Evolutionary conservation across 2,113 vertebrate genomes (phyloP).

Genomic region (Polyodon spathula): DNA sequence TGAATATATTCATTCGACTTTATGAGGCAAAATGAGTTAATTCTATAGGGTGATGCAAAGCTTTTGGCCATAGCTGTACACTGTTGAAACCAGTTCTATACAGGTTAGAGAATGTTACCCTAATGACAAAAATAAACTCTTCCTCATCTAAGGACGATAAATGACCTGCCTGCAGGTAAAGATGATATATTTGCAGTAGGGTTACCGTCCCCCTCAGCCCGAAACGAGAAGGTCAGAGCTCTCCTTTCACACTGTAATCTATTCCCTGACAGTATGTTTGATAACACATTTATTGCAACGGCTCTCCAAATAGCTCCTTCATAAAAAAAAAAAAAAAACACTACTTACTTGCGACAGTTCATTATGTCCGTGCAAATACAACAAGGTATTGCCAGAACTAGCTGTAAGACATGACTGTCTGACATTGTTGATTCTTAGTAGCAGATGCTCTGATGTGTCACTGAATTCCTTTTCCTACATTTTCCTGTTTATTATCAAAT

Average conservation of each 20-base stretch:
- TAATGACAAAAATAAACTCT: conserved; percentile 34
- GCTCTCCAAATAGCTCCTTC: conserved; percentile 16
- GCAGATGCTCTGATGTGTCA: no score
- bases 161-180: conserved; percentile 35
- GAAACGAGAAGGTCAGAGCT: conserved; percentile 14
- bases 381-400: not conserved
- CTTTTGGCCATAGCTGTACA: no score
- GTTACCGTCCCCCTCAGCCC: conserved; percentile 9
- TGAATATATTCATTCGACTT: no score
- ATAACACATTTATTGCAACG: conserved; percentile 16
- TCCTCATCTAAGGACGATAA: conserved; percentile 42
- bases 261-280: conserved; percentile 22
- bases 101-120: no score
- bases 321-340: conserved; percentile 9
- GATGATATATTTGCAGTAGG: conserved; percentile 35
- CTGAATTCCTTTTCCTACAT: no score
- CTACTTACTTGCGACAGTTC: conserved; percentile 8
- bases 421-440: not conserved
- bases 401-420: not conserved
- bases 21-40: no score
- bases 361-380: conserved; percentile 11
- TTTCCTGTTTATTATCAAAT: no score
- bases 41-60: no score
- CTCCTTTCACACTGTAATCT: conserved; percentile 18
- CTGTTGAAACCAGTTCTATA: no score